A percentile compares a stretch with the other conserved stretches of the same genome.
Evolutionary conservation across 2,888 invertebrate species (phyloP).

Genomic region (Thysanoteuthis rhombus): DNA sequence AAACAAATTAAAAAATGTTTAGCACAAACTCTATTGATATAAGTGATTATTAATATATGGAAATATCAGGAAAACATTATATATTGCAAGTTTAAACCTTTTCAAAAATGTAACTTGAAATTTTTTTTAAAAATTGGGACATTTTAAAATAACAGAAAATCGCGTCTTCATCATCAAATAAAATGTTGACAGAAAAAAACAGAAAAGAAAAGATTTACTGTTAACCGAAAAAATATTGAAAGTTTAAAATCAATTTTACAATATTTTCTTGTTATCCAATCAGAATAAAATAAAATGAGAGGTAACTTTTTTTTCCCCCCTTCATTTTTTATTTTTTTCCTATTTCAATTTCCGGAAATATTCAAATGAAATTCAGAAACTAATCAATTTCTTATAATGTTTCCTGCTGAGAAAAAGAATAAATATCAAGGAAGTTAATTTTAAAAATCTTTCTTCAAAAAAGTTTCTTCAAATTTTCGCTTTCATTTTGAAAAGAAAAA

Average conservation of each 20-base stretch:
- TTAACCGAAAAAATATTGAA: not conserved
- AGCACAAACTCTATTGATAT: not conserved
- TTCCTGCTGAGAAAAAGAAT: not conserved
- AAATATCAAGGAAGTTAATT: not conserved
- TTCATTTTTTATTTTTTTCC: not conserved
- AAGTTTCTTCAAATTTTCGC: not conserved
- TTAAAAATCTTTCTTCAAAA: not conserved
- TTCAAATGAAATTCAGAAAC: not conserved
- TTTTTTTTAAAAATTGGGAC: not conserved
- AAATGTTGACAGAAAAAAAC: not conserved
- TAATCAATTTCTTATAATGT: not conserved
- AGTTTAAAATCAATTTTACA: not conserved
- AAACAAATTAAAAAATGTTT: not conserved
- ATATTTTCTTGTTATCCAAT: not conserved
- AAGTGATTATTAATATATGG: not conserved
- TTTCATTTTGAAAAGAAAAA: not conserved
- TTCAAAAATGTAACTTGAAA: conserved; percentile 12
- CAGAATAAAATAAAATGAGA: not conserved
- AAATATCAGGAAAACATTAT: not conserved
- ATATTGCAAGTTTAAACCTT: not conserved
- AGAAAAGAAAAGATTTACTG: not conserved
- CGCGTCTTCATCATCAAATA: not conserved
- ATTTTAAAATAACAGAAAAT: not conserved
- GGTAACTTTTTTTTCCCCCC: not conserved
- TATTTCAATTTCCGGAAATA: not conserved